Percentiles rank a stretch among this genome's conserved stretches.
These are phyloP conservation scores for Laupala kohalensis DNA, from an alignment of 1,140 invertebrate genomes.

Conservation along the genomic window DNA sequence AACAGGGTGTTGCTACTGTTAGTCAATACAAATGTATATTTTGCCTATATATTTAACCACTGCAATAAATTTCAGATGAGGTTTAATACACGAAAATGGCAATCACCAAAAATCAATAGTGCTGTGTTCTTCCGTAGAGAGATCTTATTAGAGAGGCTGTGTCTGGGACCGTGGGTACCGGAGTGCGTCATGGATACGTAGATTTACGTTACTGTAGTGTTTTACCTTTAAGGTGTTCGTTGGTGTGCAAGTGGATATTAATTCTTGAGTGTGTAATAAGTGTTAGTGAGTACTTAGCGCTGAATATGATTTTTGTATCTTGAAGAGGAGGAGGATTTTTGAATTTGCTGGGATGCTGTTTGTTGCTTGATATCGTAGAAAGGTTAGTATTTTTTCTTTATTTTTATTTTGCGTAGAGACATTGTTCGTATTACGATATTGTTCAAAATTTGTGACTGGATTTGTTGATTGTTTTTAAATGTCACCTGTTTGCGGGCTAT, in stretches of 20 bases:
- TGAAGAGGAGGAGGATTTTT: not conserved
- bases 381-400: not conserved
- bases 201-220: not conserved
- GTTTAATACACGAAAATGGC: not conserved
- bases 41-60: not conserved
- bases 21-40: not conserved
- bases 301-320: not conserved
- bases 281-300: not conserved
- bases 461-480: too few relatives aligned
- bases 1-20: not conserved
- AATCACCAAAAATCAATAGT: not conserved
- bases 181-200: not conserved
- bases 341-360: not conserved
- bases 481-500: too few relatives aligned
- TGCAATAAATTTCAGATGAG: not conserved
- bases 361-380: not conserved
- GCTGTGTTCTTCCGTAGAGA: not conserved
- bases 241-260: not conserved
- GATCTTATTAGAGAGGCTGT: not conserved
- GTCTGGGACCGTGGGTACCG: not conserved
- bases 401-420: too few relatives aligned
- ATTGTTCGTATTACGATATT: too few relatives aligned
- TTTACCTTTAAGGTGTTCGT: not conserved
- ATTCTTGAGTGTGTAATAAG: not conserved
- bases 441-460: too few relatives aligned